Percentiles rank a stretch among this genome's conserved stretches.
Conservation (phyloP, 2,113 vertebrate genomes). For the Lonchura striata region DNA sequence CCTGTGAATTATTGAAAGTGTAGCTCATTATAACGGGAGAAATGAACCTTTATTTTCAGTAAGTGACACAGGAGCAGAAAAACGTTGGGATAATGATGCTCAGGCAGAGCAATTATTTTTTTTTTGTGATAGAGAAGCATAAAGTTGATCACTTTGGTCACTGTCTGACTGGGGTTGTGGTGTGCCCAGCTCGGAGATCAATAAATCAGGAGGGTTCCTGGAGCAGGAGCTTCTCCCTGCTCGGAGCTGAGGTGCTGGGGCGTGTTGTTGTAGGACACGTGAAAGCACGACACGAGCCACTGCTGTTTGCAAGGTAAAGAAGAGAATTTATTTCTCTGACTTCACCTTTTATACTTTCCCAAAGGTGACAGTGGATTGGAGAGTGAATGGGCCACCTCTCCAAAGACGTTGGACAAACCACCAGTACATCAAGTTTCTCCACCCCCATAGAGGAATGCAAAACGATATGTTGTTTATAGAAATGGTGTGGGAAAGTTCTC, state of each 20-base stretch:
- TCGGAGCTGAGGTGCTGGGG: not conserved
- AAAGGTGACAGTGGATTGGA: too few species aligned
- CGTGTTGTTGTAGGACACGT: too few species aligned
- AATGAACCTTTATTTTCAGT: slow-evolving; percentile 48
- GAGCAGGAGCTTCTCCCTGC: not conserved
- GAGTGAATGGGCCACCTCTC: too few species aligned
- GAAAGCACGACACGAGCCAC: too few species aligned
- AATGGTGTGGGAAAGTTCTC: too few species aligned
- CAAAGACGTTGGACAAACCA: too few species aligned
- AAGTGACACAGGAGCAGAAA: slow-evolving; percentile 41
- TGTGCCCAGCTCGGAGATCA: not conserved
- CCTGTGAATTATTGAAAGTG: slow-evolving; percentile 60
- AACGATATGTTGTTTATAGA: too few species aligned
- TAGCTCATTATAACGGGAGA: slow-evolving; percentile 51
- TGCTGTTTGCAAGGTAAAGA: too few species aligned
- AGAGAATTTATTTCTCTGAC: too few species aligned
- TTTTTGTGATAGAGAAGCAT: not conserved
- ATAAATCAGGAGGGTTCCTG: not conserved
- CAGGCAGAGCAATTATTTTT: slow-evolving; percentile 51
- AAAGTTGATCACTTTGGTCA: slow-evolving; percentile 34
- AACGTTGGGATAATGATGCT: slow-evolving; percentile 36
- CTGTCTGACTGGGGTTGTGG: not conserved
- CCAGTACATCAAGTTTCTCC: too few species aligned
- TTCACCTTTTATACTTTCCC: too few species aligned
- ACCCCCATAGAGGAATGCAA: too few species aligned